These are phyloP conservation scores for Drosophila ficusphila DNA, from an alignment of 1,140 invertebrate species.

Conservation along the genomic window DNA sequence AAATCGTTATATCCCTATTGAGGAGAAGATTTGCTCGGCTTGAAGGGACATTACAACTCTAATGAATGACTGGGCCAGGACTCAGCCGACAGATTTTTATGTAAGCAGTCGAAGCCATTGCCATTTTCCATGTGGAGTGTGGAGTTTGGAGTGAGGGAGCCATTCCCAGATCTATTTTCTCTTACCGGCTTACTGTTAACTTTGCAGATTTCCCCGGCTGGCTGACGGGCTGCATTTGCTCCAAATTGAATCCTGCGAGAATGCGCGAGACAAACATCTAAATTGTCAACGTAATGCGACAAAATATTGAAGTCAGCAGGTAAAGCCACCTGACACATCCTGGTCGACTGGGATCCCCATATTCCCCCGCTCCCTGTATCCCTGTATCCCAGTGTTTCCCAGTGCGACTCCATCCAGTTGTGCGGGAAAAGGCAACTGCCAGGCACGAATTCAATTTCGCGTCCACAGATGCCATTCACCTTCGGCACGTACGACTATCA, in stretches of 20 bases:
- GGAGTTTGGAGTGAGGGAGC: no score
- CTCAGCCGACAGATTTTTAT: constrained; percentile 49
- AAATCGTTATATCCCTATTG: constrained; percentile 1
- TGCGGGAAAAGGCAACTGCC: constrained; percentile 55
- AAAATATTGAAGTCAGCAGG: constrained; percentile 80
- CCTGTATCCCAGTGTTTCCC: constrained; percentile 8
- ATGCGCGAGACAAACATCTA: constrained; percentile 81
- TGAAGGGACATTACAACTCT: constrained; percentile 51
- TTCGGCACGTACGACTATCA: constrained; percentile 81
- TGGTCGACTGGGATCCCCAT: background rate
- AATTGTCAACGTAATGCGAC: constrained; percentile 82
- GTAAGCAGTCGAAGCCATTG: constrained; percentile 10
- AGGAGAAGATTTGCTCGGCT: constrained; percentile 7
- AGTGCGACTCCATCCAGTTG: constrained; percentile 66
- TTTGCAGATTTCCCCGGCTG: constrained; percentile 63
- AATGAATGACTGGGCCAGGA: constrained; percentile 57
- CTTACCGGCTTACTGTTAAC: constrained; percentile 39
- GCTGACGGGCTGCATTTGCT: constrained; percentile 55
- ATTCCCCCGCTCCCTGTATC: background rate
- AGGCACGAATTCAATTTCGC: constrained; percentile 82
- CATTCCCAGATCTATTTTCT: constrained; percentile 13
- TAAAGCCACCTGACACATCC: constrained; percentile 49
- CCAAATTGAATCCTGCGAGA: constrained; percentile 75
- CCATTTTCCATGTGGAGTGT: background rate
- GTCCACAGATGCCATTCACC: constrained; percentile 82